Evolutionary conservation across 2,888 invertebrate species (phyloP).

Genomic region (Nemotelus nigrinus): DNA sequence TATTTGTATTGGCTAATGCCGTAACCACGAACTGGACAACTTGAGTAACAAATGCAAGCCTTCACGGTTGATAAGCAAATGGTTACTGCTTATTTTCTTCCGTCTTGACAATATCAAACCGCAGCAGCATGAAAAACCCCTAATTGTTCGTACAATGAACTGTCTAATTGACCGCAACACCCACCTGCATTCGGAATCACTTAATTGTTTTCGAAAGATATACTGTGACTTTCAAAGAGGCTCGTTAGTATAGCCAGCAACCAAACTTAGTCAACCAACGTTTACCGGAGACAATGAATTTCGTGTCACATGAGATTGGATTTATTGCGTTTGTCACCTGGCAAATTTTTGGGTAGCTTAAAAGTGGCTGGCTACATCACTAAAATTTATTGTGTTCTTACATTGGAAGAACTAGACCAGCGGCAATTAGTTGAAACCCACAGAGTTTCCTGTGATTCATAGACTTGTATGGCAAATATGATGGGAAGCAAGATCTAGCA

Average conservation of each 20-base stretch:
- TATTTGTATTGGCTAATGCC: too few relatives aligned
- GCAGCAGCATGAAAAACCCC: neutral
- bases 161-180: slow-evolving; percentile 38
- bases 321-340: neutral
- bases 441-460: slow-evolving; percentile 25
- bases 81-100: too few relatives aligned
- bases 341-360: neutral
- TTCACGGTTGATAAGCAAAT: too few relatives aligned
- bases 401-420: neutral
- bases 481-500: neutral
- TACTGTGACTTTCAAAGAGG: neutral
- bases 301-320: slow-evolving; percentile 1
- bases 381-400: slow-evolving; percentile 37
- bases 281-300: slow-evolving; percentile 3
- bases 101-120: too few relatives aligned
- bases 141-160: slow-evolving; percentile 38
- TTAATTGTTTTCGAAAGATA: slow-evolving; percentile 11
- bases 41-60: too few relatives aligned
- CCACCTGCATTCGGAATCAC: slow-evolving; percentile 2
- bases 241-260: slow-evolving; percentile 3
- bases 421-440: slow-evolving; percentile 7
- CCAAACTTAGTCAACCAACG: slow-evolving; percentile 16
- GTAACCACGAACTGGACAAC: too few relatives aligned
- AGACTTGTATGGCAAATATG: neutral
- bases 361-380: neutral